Evolutionary conservation across 2,888 invertebrate species (phyloP).

Genomic region (Gibbula magus): DNA sequence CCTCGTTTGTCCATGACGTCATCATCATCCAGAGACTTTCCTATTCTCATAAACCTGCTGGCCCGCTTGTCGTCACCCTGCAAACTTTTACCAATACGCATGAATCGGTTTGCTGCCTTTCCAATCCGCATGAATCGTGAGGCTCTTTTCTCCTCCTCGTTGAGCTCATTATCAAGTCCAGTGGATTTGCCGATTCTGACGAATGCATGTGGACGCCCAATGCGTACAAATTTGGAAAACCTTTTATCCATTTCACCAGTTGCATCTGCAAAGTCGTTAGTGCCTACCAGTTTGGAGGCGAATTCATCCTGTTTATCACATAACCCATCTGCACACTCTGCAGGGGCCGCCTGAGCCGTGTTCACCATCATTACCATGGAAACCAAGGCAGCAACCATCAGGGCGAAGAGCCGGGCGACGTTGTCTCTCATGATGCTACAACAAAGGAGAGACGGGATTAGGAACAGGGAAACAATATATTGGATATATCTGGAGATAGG

Average conservation of each 20-base stretch:
- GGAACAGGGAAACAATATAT: too few species aligned
- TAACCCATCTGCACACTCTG: neutral
- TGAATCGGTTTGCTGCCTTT: slow-evolving; percentile 9
- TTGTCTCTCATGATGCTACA: slow-evolving; percentile 14
- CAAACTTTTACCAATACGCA: slow-evolving; percentile 26
- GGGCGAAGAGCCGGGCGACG: slow-evolving; percentile 11
- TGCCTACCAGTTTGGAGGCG: neutral
- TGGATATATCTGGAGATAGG: too few species aligned
- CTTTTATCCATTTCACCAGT: slow-evolving; percentile 23
- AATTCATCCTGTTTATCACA: neutral
- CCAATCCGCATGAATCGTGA: slow-evolving; percentile 25
- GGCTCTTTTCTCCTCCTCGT: neutral
- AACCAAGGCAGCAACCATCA: slow-evolving; percentile 20
- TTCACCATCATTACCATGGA: slow-evolving; percentile 12
- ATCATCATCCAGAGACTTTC: slow-evolving; percentile 30
- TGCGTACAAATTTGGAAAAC: slow-evolving; percentile 34
- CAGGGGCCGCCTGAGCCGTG: slow-evolving; percentile 6
- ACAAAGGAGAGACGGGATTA: neutral
- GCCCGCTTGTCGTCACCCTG: slow-evolving; percentile 32
- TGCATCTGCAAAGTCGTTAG: neutral
- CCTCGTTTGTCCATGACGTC: slow-evolving; percentile 29
- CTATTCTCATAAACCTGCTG: slow-evolving; percentile 44
- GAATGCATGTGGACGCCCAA: slow-evolving; percentile 36
- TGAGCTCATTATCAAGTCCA: slow-evolving; percentile 6
- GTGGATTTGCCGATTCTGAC: slow-evolving; percentile 41